Percentiles rank a stretch among this genome's conserved stretches.
These are phyloP conservation scores for Hyles euphorbiae DNA, from an alignment of 1,140 invertebrate genomes.

Conservation along the genomic window DNA sequence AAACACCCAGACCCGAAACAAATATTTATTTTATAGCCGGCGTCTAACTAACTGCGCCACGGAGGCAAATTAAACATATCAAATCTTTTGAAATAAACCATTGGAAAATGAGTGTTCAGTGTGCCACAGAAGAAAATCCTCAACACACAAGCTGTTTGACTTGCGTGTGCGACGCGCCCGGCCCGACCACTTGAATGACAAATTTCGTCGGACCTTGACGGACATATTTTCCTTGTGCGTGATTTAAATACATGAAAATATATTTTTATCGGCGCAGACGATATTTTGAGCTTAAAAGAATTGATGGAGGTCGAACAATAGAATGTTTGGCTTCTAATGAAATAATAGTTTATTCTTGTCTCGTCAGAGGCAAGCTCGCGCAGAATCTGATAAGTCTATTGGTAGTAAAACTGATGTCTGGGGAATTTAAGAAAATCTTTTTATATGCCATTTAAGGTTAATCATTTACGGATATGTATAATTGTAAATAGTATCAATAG, in stretches of 20 bases:
- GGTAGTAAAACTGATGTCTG: too few species aligned
- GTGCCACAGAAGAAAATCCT: conserved; percentile 59
- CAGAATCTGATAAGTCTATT: too few species aligned
- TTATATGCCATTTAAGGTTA: not conserved
- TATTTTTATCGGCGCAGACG: conserved; percentile 20
- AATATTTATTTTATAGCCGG: too few species aligned
- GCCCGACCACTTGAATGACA: conserved; percentile 57
- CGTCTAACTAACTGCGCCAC: too few species aligned
- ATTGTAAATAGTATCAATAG: too few species aligned
- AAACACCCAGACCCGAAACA: too few species aligned
- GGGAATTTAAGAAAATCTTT: too few species aligned
- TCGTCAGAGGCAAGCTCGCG: too few species aligned
- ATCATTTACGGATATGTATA: too few species aligned
- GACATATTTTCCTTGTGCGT: conserved; percentile 64
- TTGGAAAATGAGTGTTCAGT: conserved; percentile 25
- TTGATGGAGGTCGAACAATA: conserved; percentile 4
- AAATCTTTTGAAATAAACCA: not conserved
- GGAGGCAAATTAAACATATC: too few species aligned
- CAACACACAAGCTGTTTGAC: conserved; percentile 12
- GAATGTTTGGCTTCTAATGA: conserved; percentile 1
- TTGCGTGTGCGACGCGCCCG: conserved; percentile 35
- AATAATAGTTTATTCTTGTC: conserved; percentile 9
- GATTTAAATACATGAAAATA: conserved; percentile 53
- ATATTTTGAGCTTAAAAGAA: conserved; percentile 17
- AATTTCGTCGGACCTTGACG: conserved; percentile 65